Percentiles rank a stretch among this genome's conserved stretches.
phyloP scores from a whole-genome alignment of 2,113 vertebrate species.

The Protomyctophum bolini region DNA sequence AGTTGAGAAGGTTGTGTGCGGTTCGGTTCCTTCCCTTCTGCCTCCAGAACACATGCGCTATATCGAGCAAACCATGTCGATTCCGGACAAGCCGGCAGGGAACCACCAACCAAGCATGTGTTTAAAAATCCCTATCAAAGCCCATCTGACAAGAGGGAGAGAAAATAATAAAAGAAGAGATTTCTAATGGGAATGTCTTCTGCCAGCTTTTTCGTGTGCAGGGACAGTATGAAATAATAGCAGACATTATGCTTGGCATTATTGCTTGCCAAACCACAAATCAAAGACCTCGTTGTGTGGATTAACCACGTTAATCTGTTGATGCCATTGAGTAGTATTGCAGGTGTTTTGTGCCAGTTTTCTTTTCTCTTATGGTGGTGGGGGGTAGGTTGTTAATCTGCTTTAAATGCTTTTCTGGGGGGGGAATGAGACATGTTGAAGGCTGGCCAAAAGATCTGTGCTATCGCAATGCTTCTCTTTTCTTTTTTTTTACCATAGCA shows the following conservation, averaged over 20 bases:
- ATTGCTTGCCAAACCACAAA: constrained; percentile 74
- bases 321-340: constrained; percentile 76
- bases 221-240: constrained; percentile 72
- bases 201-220: constrained; percentile 73
- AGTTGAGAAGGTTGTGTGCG: constrained; percentile 34
- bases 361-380: constrained; percentile 36
- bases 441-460: constrained; percentile 67
- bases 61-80: constrained; percentile 63
- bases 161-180: constrained; percentile 31
- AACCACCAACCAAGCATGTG: constrained; percentile 45
- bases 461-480: constrained; percentile 56
- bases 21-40: constrained; percentile 56
- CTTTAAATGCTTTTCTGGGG: constrained; percentile 76
- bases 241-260: constrained; percentile 69
- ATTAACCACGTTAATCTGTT: constrained; percentile 81
- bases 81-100: constrained; percentile 50
- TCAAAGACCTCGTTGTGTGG: constrained; percentile 80
- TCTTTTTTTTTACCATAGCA: constrained; percentile 38
- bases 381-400: constrained; percentile 75
- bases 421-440: constrained; percentile 69
- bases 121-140: constrained; percentile 68
- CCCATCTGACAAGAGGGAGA: constrained; percentile 59
- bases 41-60: constrained; percentile 47
- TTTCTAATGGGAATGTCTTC: constrained; percentile 33
- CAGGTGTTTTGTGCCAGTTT: constrained; percentile 77